phyloP scores from a whole-genome alignment of 2,888 invertebrate species.

The Epinotia brunnichana region DNA sequence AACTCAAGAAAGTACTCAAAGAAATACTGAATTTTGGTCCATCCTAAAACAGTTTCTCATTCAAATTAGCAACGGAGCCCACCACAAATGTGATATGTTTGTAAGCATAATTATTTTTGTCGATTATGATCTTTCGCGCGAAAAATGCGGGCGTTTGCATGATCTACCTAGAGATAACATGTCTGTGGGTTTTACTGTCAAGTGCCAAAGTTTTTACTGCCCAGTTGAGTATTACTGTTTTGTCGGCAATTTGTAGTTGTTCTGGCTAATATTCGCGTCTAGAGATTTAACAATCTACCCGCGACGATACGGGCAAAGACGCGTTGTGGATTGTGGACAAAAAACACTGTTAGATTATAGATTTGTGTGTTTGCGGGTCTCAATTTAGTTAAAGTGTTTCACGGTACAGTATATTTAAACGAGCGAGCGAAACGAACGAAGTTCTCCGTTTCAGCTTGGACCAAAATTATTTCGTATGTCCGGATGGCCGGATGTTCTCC shows the following conservation, averaged over 20 bases:
- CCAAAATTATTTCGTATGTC: too few species aligned
- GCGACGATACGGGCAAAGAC: background rate
- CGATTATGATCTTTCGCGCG: background rate
- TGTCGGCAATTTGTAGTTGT: slow-evolving; percentile 23
- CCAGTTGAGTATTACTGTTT: slow-evolving; percentile 7
- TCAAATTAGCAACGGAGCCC: too few species aligned
- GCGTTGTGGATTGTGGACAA: background rate
- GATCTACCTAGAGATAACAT: background rate
- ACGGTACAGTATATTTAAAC: too few species aligned
- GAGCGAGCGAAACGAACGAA: too few species aligned
- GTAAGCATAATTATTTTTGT: too few species aligned
- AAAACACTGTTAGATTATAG: background rate
- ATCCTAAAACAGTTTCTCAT: too few species aligned
- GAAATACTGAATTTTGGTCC: too few species aligned
- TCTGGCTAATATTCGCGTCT: slow-evolving; percentile 12
- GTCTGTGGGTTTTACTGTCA: slow-evolving; percentile 14
- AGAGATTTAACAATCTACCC: slow-evolving; percentile 3
- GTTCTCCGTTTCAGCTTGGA: too few species aligned
- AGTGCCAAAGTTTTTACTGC: slow-evolving; percentile 34
- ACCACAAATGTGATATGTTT: too few species aligned
- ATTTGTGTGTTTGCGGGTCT: background rate
- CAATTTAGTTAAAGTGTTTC: too few species aligned
- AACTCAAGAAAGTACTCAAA: too few species aligned
- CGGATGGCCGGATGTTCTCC: too few species aligned
- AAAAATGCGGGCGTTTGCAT: background rate